phyloP scores from a whole-genome alignment of 2,113 vertebrate species.

The Mastomys natalensis region DNA sequence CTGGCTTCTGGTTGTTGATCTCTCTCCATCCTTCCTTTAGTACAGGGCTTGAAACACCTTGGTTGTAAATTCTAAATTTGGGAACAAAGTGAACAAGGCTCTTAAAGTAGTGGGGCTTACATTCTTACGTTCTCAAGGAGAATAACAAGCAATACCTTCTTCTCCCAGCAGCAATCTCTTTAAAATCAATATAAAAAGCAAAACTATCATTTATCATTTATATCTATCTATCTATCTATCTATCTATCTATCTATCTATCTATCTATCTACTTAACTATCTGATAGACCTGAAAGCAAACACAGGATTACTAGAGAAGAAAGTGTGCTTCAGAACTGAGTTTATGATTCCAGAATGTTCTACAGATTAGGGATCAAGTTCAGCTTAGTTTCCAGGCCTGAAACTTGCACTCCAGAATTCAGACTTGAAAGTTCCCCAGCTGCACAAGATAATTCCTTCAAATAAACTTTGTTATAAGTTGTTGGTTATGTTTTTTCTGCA shows the following conservation, averaged over 20 bases:
- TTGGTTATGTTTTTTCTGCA: constrained; percentile 12
- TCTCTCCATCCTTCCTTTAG: neutral
- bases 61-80: neutral
- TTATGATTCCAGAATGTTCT: neutral
- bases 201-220: neutral
- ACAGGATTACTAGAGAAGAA: neutral
- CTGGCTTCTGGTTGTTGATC: neutral
- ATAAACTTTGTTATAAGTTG: neutral
- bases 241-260: neutral
- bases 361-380: neutral
- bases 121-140: neutral
- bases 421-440: neutral
- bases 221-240: neutral
- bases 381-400: neutral
- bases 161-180: neutral
- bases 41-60: neutral
- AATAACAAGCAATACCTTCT: neutral
- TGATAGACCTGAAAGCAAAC: neutral
- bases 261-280: no score
- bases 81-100: neutral
- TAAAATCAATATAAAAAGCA: neutral
- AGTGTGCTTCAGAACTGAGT: neutral
- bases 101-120: neutral
- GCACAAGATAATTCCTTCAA: neutral
- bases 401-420: neutral